Conservation (phyloP, 1,140 invertebrate species). For the Thaumatotibia leucotreta region DNA sequence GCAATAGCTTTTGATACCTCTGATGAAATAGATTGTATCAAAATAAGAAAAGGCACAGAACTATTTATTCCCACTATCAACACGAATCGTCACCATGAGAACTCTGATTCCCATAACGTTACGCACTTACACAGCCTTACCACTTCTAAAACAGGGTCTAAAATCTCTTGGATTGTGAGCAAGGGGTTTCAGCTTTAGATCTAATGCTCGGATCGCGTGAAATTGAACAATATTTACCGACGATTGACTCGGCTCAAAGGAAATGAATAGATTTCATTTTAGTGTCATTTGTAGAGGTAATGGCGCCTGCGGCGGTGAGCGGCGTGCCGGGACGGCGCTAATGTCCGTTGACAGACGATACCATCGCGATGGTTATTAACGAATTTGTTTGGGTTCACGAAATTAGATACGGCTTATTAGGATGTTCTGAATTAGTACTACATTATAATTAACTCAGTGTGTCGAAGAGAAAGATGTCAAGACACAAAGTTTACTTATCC, state of each 20-base stretch:
- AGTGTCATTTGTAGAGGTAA: slow-evolving; percentile 74
- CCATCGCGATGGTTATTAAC: neutral
- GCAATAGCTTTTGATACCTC: neutral
- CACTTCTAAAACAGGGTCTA: neutral
- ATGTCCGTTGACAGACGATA: slow-evolving; percentile 3
- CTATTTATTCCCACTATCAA: slow-evolving; percentile 4
- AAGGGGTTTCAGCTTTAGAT: neutral
- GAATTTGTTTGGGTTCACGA: neutral
- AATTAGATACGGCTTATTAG: neutral
- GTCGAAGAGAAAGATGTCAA: too few species aligned
- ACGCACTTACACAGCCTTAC: neutral
- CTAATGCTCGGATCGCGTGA: slow-evolving; percentile 70
- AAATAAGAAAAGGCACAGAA: neutral
- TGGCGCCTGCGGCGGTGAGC: slow-evolving; percentile 51
- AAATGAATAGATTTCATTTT: slow-evolving; percentile 76
- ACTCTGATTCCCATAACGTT: neutral
- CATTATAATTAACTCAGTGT: neutral
- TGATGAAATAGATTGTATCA: neutral
- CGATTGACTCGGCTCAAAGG: slow-evolving; percentile 65
- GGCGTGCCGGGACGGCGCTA: neutral
- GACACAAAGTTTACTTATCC: too few species aligned
- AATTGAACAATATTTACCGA: slow-evolving; percentile 63
- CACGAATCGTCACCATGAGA: slow-evolving; percentile 34
- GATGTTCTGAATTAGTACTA: neutral
- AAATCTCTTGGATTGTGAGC: neutral